Percentiles rank a stretch among this genome's conserved stretches.
These are phyloP conservation scores for Polymixis lichenea DNA, from an alignment of 2,888 invertebrate genomes.

Conservation along the genomic window DNA sequence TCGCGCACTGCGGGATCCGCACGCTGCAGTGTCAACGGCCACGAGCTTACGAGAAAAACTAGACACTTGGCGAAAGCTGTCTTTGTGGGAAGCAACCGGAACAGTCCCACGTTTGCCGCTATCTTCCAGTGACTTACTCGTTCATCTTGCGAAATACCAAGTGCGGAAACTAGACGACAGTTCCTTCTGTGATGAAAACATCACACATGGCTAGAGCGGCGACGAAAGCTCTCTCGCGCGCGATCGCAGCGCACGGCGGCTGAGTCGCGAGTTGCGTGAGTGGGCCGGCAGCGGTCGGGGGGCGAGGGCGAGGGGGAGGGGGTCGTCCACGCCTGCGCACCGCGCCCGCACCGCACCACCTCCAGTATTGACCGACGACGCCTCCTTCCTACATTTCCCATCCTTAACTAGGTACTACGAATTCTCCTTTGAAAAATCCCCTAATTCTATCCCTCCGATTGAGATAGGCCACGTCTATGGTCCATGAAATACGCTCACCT, in stretches of 20 bases:
- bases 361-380: conserved; percentile 90
- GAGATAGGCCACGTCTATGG: conserved; percentile 85
- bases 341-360: conserved; percentile 87
- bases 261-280: conserved; percentile 89
- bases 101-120: conserved; percentile 67
- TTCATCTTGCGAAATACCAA: conserved; percentile 77
- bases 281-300: conserved; percentile 77
- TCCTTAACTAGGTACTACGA: conserved; percentile 89
- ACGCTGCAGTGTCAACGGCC: conserved; percentile 90
- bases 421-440: conserved; percentile 89
- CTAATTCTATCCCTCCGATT: conserved; percentile 84
- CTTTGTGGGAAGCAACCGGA: conserved; percentile 69
- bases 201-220: conserved; percentile 86
- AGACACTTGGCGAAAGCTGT: conserved; percentile 86
- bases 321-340: conserved; percentile 84
- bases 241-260: conserved; percentile 88
- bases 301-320: conserved; percentile 74
- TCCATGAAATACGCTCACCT: conserved; percentile 72
- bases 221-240: conserved; percentile 81
- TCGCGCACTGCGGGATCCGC: conserved; percentile 90
- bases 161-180: conserved; percentile 79
- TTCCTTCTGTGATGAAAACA: conserved; percentile 87
- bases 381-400: conserved; percentile 89
- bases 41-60: conserved; percentile 87
- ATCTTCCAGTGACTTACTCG: conserved; percentile 74